phyloP scores from a whole-genome alignment of 2,888 invertebrate species.

The Eupsilia transversa region DNA sequence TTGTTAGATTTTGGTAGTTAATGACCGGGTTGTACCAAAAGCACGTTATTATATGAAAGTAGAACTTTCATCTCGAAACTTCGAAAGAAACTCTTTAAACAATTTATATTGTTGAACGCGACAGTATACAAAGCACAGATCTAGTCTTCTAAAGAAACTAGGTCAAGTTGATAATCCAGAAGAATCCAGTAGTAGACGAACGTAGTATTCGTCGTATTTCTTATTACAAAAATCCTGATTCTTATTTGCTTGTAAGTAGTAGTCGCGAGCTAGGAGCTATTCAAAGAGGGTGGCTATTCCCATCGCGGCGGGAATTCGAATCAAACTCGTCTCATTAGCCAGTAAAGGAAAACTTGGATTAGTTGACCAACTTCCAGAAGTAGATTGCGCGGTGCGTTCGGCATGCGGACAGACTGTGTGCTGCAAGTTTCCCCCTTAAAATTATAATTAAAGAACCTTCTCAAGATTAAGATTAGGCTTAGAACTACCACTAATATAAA shows the following conservation, averaged over 20 bases:
- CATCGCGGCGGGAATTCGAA: slow-evolving; percentile 83
- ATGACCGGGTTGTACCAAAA: background rate
- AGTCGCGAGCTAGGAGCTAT: slow-evolving; percentile 63
- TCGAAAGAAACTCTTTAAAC: background rate
- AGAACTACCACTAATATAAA: slow-evolving; percentile 17
- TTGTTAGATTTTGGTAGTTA: background rate
- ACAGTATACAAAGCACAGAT: background rate
- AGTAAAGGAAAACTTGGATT: slow-evolving; percentile 90
- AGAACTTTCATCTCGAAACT: background rate
- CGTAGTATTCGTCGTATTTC: slow-evolving; percentile 27
- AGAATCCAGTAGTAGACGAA: slow-evolving; percentile 5
- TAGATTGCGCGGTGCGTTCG: slow-evolving; percentile 76
- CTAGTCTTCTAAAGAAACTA: background rate
- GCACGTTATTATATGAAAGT: background rate
- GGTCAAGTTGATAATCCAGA: background rate
- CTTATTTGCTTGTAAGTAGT: slow-evolving; percentile 57
- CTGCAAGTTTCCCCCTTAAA: slow-evolving; percentile 67
- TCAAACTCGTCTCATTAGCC: slow-evolving; percentile 90
- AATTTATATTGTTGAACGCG: background rate
- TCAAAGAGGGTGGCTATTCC: slow-evolving; percentile 77
- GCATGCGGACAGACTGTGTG: slow-evolving; percentile 69
- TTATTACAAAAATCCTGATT: slow-evolving; percentile 43
- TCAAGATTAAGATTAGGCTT: slow-evolving; percentile 38
- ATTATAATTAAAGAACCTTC: slow-evolving; percentile 66
- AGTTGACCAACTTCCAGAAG: slow-evolving; percentile 87